phyloP scores from a whole-genome alignment of 2,797 vertebrate species.

The Poeciliopsis turneri region DNA sequence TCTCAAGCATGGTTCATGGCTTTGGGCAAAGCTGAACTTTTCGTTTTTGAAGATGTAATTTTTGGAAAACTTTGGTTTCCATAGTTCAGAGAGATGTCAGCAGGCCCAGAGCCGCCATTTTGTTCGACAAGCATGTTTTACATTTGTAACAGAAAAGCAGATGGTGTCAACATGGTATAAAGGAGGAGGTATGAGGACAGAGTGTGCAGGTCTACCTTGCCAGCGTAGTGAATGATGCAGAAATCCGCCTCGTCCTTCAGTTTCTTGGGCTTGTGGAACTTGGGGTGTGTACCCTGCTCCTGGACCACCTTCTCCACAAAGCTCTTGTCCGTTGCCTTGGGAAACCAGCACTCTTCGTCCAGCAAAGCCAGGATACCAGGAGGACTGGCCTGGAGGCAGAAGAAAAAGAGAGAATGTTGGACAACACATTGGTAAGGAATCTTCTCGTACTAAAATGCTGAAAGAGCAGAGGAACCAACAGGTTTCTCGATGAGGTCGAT shows the following conservation, averaged over 20 bases:
- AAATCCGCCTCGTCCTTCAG: constrained; percentile 98
- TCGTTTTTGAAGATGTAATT: too few relatives aligned
- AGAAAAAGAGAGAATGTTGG: not conserved
- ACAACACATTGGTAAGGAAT: not conserved
- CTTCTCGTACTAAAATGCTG: not conserved
- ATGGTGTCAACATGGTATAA: too few relatives aligned
- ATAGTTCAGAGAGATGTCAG: too few relatives aligned
- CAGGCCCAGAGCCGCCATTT: too few relatives aligned
- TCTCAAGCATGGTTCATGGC: too few relatives aligned
- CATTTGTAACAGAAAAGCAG: too few relatives aligned
- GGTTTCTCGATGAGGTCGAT: constrained; percentile 98
- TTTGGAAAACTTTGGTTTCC: too few relatives aligned
- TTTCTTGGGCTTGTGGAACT: constrained; percentile 96
- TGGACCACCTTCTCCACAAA: constrained; percentile 97
- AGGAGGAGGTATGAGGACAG: too few relatives aligned
- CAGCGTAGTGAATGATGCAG: constrained; percentile 96
- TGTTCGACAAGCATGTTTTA: too few relatives aligned
- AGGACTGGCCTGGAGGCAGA: constrained; percentile 86
- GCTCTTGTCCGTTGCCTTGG: constrained; percentile 97
- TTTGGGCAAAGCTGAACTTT: too few relatives aligned
- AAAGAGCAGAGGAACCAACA: constrained; percentile 76
- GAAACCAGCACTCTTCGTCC: constrained; percentile 99
- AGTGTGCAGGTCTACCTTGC: constrained; percentile 84
- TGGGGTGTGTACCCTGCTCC: constrained; percentile 96
- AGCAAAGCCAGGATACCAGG: constrained; percentile 94